A percentile compares a stretch with the other conserved stretches of the same genome.
Conservation (phyloP, 2,797 vertebrate species). For the Amniataba percoides region DNA sequence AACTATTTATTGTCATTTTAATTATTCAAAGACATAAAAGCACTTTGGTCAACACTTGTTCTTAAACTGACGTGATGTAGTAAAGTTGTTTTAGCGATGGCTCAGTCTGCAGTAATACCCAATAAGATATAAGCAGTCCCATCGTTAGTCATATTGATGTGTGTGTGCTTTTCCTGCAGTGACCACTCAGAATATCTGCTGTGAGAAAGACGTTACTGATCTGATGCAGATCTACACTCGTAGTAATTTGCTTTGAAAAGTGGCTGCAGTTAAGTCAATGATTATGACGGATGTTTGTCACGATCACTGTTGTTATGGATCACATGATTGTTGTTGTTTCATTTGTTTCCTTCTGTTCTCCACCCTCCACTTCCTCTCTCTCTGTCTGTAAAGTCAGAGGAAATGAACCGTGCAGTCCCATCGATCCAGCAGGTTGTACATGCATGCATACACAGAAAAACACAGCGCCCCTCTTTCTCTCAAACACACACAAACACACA, state of each 20-base stretch:
- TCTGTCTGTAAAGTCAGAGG: constrained; percentile 45
- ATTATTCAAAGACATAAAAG: background rate
- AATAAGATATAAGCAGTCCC: background rate
- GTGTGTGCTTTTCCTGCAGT: background rate
- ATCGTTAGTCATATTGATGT: background rate
- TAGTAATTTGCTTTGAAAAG: background rate
- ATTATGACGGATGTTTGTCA: background rate
- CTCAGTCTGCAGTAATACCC: background rate
- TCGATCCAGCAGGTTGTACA: constrained; percentile 56
- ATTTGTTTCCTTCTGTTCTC: constrained; percentile 7
- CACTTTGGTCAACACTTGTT: background rate
- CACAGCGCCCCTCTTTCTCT: background rate
- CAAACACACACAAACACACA: background rate
- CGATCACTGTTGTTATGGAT: constrained; percentile 13
- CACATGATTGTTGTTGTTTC: background rate
- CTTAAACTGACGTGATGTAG: background rate
- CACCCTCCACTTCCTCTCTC: constrained; percentile 20
- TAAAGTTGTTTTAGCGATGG: no score
- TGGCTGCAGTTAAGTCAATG: background rate
- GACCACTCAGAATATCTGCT: background rate
- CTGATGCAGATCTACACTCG: background rate
- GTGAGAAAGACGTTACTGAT: background rate
- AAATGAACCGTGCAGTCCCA: constrained; percentile 54
- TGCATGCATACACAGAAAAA: constrained; percentile 37
- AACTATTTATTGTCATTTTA: background rate